Evolutionary conservation across 2,113 vertebrate species (phyloP), one percentile per base, ranked within the genome.

Genomic region (Forbesichthys agassizii): DNA sequence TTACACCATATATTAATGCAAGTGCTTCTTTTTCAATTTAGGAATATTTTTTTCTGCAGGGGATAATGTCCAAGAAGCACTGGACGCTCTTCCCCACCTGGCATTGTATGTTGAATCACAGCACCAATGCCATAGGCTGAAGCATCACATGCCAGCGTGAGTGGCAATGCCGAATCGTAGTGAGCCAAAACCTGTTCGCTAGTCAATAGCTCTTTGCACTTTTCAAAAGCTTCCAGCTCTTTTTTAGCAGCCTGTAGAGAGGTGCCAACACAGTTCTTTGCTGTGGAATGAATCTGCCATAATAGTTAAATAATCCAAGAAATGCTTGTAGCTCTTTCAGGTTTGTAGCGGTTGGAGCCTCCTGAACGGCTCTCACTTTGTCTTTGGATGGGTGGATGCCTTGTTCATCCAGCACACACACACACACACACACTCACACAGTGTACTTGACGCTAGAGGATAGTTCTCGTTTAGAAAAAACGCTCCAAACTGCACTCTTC

Each of bases 91-190:
- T 62, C 58, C 54, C 64, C 52, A 42, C 47, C 12, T 12, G 48
- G 58, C 20, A 20, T 20, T 20, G 20, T 20, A 20, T 20, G 20
- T 2, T 20, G 20, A 20, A 20, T 20, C 20, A 20, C 64, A 3
- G 69, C 55, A 54, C 75, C 69, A 13, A 78, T 68, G 14, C 59
- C 59, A 18, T 73, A 68, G 6, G 60, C 69, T 4, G 75, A 78
- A 0, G 60, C 53, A 42, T 78, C 75, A 64, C 64, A 73, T 52
- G 69, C 64, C 12, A 73, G 16, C 6, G 60, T 64, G 3, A 64
- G 53, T 3, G 72, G 51, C 16, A 61, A 46, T 9, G 14, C 48
- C 6, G 49, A 20, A 18, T 74, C 64, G 48, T 62, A 74, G n/a
- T 74, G 64, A 4, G 54, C 72, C 12, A 59, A 53, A 14, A 68